Evolutionary conservation across 2,888 invertebrate species (phyloP).

Genomic region (Autographa pulchrina): DNA sequence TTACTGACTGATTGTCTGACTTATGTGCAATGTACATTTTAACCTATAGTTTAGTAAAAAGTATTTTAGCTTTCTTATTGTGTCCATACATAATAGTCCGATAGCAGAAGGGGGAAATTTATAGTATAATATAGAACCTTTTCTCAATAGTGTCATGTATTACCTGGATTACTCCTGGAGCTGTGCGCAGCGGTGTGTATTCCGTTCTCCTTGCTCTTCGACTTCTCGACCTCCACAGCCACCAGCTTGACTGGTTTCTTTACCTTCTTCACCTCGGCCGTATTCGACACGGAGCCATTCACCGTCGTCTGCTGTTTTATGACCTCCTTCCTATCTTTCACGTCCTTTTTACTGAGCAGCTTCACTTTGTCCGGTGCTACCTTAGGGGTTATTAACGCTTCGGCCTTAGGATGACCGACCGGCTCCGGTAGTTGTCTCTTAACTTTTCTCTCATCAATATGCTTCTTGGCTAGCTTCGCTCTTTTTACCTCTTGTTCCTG

Average conservation of each 20-base stretch:
- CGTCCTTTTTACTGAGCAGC: slow-evolving; percentile 80
- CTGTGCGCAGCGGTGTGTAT: slow-evolving; percentile 68
- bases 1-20: not conserved
- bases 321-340: slow-evolving; percentile 81
- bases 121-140: not conserved
- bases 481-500: slow-evolving; percentile 81
- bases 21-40: no score
- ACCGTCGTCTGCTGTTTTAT: slow-evolving; percentile 80
- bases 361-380: slow-evolving; percentile 83
- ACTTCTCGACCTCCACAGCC: slow-evolving; percentile 74
- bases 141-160: no score
- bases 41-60: no score
- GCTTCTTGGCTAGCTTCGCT: slow-evolving; percentile 77
- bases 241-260: slow-evolving; percentile 77
- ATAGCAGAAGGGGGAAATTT: not conserved
- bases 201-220: slow-evolving; percentile 79
- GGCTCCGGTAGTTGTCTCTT: slow-evolving; percentile 78
- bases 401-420: slow-evolving; percentile 77
- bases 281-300: slow-evolving; percentile 69
- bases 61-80: no score
- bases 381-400: slow-evolving; percentile 77
- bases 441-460: slow-evolving; percentile 74
- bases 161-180: slow-evolving; percentile 74
- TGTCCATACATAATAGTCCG: no score
- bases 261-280: slow-evolving; percentile 77